Percentiles rank a stretch among this genome's conserved stretches.
Evolutionary conservation across 2,113 vertebrate species (phyloP).

Genomic region (Lophius piscatorius): DNA sequence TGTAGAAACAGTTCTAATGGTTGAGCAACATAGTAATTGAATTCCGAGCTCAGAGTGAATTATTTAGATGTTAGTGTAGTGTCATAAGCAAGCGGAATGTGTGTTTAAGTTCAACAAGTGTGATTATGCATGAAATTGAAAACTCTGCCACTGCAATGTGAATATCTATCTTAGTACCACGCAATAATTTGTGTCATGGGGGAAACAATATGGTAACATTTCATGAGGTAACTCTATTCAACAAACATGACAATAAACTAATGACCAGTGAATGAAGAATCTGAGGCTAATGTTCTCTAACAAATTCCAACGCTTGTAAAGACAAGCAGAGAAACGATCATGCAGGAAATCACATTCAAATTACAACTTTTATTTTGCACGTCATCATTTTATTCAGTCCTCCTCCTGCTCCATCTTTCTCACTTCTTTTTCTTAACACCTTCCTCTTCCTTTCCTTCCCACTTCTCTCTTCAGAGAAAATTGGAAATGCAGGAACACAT

Average conservation of each 20-base stretch:
- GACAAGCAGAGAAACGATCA: constrained; percentile 28
- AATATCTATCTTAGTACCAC: constrained; percentile 36
- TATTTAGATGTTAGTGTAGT: constrained; percentile 18
- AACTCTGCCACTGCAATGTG: constrained; percentile 31
- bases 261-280: constrained; percentile 47
- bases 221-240: constrained; percentile 15
- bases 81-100: constrained; percentile 12
- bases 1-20: neutral
- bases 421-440: constrained; percentile 62
- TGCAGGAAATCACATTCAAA: constrained; percentile 53
- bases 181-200: constrained; percentile 21
- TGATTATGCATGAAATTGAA: constrained; percentile 68
- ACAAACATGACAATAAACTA: constrained; percentile 35
- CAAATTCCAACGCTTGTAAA: constrained; percentile 33
- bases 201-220: constrained; percentile 17
- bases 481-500: constrained; percentile 70
- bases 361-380: constrained; percentile 40
- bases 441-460: constrained; percentile 60
- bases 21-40: neutral
- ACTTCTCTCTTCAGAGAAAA: constrained; percentile 54
- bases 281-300: constrained; percentile 51
- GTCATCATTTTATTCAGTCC: constrained; percentile 34
- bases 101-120: constrained; percentile 48
- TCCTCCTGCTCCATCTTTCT: constrained; percentile 57
- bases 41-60: constrained; percentile 14